Evolutionary conservation across 2,888 invertebrate genomes (phyloP), one percentile per base, ranked within the genome.

Genomic region (Ligdia adustata): DNA sequence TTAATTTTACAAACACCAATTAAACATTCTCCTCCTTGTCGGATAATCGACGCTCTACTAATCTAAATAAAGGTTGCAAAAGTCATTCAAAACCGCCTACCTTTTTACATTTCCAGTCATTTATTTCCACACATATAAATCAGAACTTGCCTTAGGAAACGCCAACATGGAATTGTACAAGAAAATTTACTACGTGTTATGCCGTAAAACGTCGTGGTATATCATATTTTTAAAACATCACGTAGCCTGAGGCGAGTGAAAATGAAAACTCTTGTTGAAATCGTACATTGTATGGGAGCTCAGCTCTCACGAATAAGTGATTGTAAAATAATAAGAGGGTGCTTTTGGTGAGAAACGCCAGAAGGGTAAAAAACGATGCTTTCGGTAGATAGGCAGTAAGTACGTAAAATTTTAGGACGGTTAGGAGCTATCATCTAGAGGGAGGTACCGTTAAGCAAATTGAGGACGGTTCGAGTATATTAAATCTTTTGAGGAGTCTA

Each of bases 191-290:
- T 31, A 18, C 43, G 29, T 43, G 35, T 26, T 15, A 35, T 27
- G 44, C 24, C 16, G 43, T 31, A 39, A 31, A 49, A 34, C 14
- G 34, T 6, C 15, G 28, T 9, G 7, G 33, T 41, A 39, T 34
- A 43, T 40, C 44, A 50, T 44, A 26, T 50, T 40, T n/a, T 32
- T 50, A 29, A 35, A 50, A 44, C 40, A 40, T 44, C 50, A 48
- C 48, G 42, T 42, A 37, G 32, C 48, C 27, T 5, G 6, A 3
- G 27, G 37, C 31, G 20, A 27, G 27, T 37, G 27, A 38, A 37
- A 48, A 48, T 48, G 48, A 38, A 42, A 47, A 48, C 38, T 37
- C 32, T 35, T 29, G 16, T 35, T 32, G 3, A 32, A 41, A 47
- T 20, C 15, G 11, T 37, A 44, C 24, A 18, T 34, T 28, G 15